Evolutionary conservation across 2,888 invertebrate genomes (phyloP).

Genomic region (Sipha maydis): DNA sequence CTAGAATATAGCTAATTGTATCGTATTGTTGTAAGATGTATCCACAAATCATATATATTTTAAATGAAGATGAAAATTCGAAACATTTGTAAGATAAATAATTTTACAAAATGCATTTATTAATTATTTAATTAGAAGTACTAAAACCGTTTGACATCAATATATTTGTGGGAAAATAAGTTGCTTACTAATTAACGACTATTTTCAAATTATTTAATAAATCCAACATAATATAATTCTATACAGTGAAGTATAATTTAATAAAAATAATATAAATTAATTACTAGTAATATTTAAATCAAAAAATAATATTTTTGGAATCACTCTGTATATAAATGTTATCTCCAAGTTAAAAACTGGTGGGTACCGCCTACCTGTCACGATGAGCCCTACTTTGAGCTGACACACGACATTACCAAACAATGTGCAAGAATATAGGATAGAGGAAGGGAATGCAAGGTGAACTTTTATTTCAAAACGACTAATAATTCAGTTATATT

Average conservation of each 20-base stretch:
- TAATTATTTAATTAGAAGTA: no score
- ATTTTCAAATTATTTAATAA: neutral
- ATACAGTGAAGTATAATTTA: neutral
- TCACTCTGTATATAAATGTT: conserved; percentile 51
- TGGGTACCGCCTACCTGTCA: conserved; percentile 58
- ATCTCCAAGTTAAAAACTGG: conserved; percentile 28
- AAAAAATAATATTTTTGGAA: neutral
- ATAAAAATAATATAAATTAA: neutral
- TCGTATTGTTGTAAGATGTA: no score
- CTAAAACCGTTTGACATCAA: no score
- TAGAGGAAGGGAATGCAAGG: conserved; percentile 8
- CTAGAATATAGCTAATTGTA: neutral
- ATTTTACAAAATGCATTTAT: no score
- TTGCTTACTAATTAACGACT: neutral
- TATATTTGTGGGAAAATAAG: neutral
- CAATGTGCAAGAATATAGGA: neutral
- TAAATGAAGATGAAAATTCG: neutral
- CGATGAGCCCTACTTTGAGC: conserved; percentile 58
- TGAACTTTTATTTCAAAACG: conserved; percentile 54
- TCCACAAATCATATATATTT: neutral
- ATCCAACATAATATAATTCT: neutral
- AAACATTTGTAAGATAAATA: no score
- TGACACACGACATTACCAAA: conserved; percentile 44
- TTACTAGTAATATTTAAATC: neutral
- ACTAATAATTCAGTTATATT: neutral